Evolutionary conservation across 2,797 vertebrate species (phyloP).

Genomic region (Anguilla obscura): DNA sequence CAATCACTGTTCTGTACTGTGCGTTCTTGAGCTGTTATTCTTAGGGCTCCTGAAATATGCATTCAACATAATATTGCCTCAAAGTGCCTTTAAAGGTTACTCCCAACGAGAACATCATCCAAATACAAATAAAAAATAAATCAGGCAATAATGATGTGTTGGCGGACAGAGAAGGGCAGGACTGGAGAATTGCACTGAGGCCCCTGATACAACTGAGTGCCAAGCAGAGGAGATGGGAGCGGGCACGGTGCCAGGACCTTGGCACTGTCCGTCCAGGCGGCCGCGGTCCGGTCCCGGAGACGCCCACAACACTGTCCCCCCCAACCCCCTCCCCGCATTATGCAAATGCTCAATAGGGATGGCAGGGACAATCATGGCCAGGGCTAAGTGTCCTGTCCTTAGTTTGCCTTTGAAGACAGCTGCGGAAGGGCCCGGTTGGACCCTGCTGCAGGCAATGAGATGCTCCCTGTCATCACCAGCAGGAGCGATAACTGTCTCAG

Average conservation of each 20-base stretch:
- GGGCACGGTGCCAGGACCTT: not conserved
- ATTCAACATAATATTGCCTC: not conserved
- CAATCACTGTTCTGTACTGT: not conserved
- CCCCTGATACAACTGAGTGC: not conserved
- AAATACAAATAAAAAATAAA: not conserved
- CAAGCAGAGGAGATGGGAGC: not conserved
- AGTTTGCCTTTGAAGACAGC: not conserved
- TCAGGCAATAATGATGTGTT: not conserved
- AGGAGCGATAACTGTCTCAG: not conserved
- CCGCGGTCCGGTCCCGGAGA: conserved; percentile 1
- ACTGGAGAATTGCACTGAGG: not conserved
- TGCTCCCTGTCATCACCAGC: not conserved
- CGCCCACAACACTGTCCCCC: not conserved
- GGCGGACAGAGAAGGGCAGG: conserved; percentile 9
- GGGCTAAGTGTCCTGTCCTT: not conserved
- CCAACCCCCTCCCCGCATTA: not conserved
- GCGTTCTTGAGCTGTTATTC: not conserved
- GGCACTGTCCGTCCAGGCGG: not conserved
- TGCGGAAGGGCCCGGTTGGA: not conserved
- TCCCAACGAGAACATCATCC: not conserved
- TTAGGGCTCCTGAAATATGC: not conserved
- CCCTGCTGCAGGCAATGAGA: not conserved
- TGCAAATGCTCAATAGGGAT: not conserved
- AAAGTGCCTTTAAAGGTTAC: too few relatives aligned
- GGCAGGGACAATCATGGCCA: not conserved